Evolutionary conservation across 2,797 vertebrate species (phyloP).

Genomic region (Oophaga sylvatica): DNA sequence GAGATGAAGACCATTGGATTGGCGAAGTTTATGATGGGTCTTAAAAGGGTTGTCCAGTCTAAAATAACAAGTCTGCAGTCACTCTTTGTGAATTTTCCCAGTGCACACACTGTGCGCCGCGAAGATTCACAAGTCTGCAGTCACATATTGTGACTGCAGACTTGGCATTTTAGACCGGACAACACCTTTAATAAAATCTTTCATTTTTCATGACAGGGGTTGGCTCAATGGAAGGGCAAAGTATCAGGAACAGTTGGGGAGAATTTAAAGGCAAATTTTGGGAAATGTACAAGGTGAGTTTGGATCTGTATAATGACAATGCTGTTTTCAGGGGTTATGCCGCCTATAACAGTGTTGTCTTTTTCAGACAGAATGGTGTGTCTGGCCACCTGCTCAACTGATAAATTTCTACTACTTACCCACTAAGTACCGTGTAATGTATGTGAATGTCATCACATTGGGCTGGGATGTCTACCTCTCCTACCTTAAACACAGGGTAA

Average conservation of each 20-base stretch:
- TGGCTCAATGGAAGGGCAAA: conserved; percentile 81
- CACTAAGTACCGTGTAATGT: conserved; percentile 82
- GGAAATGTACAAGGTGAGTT: conserved; percentile 88
- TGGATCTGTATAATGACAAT: background rate
- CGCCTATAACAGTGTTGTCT: background rate
- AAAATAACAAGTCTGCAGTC: too few relatives aligned
- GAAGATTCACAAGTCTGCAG: too few relatives aligned
- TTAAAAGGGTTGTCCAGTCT: too few relatives aligned
- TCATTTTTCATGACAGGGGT: conserved; percentile 74
- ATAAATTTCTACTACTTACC: conserved; percentile 93
- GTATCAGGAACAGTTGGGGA: conserved; percentile 72
- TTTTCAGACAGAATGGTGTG: conserved; percentile 85
- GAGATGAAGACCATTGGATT: too few relatives aligned
- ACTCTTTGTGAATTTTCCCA: too few relatives aligned
- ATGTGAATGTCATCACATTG: conserved; percentile 86
- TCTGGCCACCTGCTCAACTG: conserved; percentile 89
- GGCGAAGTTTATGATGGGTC: too few relatives aligned
- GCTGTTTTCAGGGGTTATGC: too few relatives aligned
- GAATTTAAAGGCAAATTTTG: conserved; percentile 89
- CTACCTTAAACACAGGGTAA: conserved; percentile 89
- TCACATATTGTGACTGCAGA: too few relatives aligned
- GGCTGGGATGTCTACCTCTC: conserved; percentile 82
- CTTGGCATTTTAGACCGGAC: too few relatives aligned
- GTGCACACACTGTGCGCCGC: too few relatives aligned
- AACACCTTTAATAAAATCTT: background rate